These are phyloP conservation scores for Pelobates fuscus DNA, from an alignment of 2,113 vertebrate species.

Conservation along the genomic window DNA sequence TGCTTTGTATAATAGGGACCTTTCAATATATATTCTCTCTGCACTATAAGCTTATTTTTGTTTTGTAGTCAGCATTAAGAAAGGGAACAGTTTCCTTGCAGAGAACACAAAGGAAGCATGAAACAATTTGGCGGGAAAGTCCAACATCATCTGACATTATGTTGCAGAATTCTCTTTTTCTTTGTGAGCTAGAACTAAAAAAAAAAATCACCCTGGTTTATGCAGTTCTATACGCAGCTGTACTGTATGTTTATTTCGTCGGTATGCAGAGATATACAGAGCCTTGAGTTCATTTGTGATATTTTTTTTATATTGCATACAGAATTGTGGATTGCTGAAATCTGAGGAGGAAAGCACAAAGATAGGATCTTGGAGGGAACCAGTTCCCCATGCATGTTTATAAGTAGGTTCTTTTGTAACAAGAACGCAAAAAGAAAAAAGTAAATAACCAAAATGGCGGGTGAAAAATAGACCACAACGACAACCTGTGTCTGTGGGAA, in stretches of 20 bases:
- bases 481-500: constrained; percentile 59
- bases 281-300: constrained; percentile 68
- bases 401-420: constrained; percentile 43
- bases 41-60: too few relatives aligned
- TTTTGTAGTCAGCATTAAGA: background rate
- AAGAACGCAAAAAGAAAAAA: constrained; percentile 61
- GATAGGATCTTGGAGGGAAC: constrained; percentile 68
- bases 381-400: constrained; percentile 76
- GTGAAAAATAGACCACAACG: constrained; percentile 66
- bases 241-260: constrained; percentile 56
- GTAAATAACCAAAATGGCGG: constrained; percentile 61
- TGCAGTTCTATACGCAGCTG: constrained; percentile 22
- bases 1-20: too few relatives aligned
- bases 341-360: constrained; percentile 73
- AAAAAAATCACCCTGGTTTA: background rate
- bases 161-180: background rate
- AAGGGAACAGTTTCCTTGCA: background rate
- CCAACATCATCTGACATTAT: background rate
- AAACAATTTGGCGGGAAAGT: background rate
- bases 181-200: background rate
- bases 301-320: constrained; percentile 74
- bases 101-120: background rate
- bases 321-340: constrained; percentile 74
- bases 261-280: constrained; percentile 77
- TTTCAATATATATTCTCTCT: too few relatives aligned